These are phyloP conservation scores for Ichneumon xanthorius DNA, from an alignment of 2,888 invertebrate species.

Conservation along the genomic window DNA sequence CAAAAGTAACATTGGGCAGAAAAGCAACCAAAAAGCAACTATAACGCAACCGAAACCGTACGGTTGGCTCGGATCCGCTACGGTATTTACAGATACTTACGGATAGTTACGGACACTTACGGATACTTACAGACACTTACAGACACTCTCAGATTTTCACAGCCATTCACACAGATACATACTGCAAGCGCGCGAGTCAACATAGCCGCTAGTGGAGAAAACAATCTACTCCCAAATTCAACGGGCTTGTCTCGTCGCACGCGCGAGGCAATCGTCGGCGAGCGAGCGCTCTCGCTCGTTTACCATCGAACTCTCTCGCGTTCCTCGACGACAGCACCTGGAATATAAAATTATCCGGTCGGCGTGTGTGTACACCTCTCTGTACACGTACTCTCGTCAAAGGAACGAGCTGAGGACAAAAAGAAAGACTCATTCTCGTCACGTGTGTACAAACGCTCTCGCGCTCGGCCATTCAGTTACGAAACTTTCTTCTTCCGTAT, in stretches of 20 bases:
- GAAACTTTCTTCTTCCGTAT: conserved; percentile 66
- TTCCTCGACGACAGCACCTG: conserved; percentile 14
- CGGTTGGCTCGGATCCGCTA: too few species aligned
- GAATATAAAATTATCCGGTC: conserved; percentile 52
- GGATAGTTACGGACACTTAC: too few species aligned
- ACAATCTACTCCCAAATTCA: conserved; percentile 39
- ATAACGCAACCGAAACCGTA: too few species aligned
- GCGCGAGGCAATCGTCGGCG: conserved; percentile 62
- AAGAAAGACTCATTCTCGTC: conserved; percentile 44
- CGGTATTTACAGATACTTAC: too few species aligned
- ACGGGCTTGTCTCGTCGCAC: background rate
- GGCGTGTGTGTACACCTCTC: background rate
- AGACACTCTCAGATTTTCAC: too few species aligned
- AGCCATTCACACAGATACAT: too few species aligned
- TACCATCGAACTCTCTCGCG: conserved; percentile 41
- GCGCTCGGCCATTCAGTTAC: conserved; percentile 43
- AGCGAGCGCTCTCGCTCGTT: conserved; percentile 65
- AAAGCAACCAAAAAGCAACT: too few species aligned
- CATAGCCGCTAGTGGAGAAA: background rate
- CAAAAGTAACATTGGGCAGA: too few species aligned
- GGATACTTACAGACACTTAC: too few species aligned
- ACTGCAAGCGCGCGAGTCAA: too few species aligned
- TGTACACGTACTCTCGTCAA: background rate
- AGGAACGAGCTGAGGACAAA: background rate
- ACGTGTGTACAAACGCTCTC: conserved; percentile 36